phyloP scores from a whole-genome alignment of 1,140 invertebrate species.

The Euwallacea similis region DNA sequence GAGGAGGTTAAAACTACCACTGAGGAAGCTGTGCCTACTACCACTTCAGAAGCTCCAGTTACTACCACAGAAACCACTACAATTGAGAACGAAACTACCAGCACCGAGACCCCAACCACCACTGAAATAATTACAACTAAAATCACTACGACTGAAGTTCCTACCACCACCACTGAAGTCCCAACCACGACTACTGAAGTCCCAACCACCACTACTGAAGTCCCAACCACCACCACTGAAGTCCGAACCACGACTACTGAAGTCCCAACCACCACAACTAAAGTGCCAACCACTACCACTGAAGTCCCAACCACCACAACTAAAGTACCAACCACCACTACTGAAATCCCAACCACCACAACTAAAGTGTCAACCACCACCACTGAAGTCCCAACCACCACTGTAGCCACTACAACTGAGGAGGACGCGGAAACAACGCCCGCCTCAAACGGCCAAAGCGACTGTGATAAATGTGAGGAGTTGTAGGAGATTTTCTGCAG shows the following conservation, averaged over 20 bases:
- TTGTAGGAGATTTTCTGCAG: neutral
- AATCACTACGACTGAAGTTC: too few species aligned
- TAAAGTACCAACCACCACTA: neutral
- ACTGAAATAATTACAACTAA: too few species aligned
- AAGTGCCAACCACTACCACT: neutral
- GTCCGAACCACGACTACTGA: neutral
- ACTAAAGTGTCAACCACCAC: constrained; percentile 36
- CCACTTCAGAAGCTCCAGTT: constrained; percentile 1
- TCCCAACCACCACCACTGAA: constrained; percentile 47
- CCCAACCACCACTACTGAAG: neutral
- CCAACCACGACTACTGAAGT: neutral
- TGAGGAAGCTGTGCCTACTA: neutral
- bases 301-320: neutral
- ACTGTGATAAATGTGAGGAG: constrained; percentile 8
- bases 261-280: constrained; percentile 1
- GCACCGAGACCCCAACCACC: neutral
- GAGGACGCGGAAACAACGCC: neutral
- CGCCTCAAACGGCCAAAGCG: neutral
- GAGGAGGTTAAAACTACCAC: too few species aligned
- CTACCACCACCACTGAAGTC: neutral
- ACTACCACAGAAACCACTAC: constrained; percentile 2
- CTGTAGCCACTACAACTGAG: constrained; percentile 1
- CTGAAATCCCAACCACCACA: neutral
- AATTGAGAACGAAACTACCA: neutral
- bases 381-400: constrained; percentile 1